These are phyloP conservation scores for Catostylus mosaicus DNA, from an alignment of 30 jellyfish, hydroid and myxozoan genomes.

Conservation along the genomic window DNA sequence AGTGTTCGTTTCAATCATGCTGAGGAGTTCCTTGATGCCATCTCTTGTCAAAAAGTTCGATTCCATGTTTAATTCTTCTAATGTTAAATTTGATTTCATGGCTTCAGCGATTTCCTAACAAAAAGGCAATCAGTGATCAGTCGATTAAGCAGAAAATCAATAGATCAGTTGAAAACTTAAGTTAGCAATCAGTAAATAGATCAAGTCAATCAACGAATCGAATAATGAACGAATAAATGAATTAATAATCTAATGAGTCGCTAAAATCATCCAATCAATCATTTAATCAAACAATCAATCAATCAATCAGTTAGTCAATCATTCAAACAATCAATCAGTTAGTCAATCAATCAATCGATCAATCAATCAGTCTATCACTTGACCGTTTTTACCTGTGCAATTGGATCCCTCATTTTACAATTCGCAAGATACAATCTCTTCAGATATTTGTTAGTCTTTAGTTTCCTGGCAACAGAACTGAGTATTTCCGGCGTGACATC, in stretches of 20 bases:
- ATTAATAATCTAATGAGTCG: background rate
- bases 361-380: no score
- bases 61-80: conserved; percentile 83
- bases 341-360: no score
- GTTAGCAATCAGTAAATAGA: background rate
- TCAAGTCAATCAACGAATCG: background rate
- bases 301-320: no score
- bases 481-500: conserved; percentile 74
- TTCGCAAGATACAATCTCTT: conserved; percentile 76
- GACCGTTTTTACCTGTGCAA: conserved; percentile 78
- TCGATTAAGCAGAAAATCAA: background rate
- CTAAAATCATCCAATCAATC: background rate
- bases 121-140: background rate
- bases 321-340: no score
- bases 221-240: no score
- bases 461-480: conserved; percentile 60
- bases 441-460: conserved; percentile 52
- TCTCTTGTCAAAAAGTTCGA: conserved; percentile 86
- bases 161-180: no score
- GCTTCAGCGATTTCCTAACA: conserved; percentile 77
- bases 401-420: conserved; percentile 74
- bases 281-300: no score
- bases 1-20: conserved; percentile 63
- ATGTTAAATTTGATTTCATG: conserved; percentile 57
- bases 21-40: conserved; percentile 70